phyloP scores from a whole-genome alignment of 2,113 vertebrate species.

The Epinephelus lanceolatus region DNA sequence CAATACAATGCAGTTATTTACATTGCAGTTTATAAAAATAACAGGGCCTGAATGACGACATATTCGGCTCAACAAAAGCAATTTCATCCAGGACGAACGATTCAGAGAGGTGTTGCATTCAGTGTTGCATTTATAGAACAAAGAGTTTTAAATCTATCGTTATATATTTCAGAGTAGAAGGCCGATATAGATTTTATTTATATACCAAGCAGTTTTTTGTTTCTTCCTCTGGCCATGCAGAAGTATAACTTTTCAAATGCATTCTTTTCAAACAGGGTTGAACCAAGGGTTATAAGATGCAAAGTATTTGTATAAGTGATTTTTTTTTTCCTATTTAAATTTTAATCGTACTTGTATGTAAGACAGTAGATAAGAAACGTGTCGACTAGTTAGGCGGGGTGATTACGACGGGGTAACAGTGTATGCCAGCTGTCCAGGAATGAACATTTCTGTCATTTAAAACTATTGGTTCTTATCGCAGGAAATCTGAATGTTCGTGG shows the following conservation, averaged over 20 bases:
- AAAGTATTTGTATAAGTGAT: constrained; percentile 80
- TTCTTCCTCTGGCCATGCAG: constrained; percentile 33
- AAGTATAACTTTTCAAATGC: constrained; percentile 63
- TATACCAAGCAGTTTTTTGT: constrained; percentile 68
- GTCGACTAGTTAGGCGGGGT: constrained; percentile 20
- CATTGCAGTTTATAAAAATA: constrained; percentile 34
- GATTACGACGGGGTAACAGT: constrained; percentile 23
- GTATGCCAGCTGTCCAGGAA: constrained; percentile 25
- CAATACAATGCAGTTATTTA: constrained; percentile 61
- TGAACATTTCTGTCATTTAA: constrained; percentile 25
- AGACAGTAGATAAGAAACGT: constrained; percentile 46
- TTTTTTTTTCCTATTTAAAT: constrained; percentile 79
- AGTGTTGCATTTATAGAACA: constrained; percentile 75
- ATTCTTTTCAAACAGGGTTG: constrained; percentile 79
- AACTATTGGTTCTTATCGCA: not conserved
- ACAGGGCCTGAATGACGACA: constrained; percentile 28
- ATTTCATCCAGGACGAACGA: constrained; percentile 27
- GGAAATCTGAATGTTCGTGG: not conserved
- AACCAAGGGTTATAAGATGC: constrained; percentile 67
- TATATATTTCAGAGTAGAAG: constrained; percentile 67
- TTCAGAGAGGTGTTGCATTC: constrained; percentile 51
- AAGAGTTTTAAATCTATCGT: constrained; percentile 75
- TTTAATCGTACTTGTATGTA: constrained; percentile 69
- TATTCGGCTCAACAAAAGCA: constrained; percentile 43
- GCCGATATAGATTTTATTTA: constrained; percentile 83